These are phyloP conservation scores for Carduelis carduelis DNA, from an alignment of 2,797 vertebrate species.

Conservation along the genomic window DNA sequence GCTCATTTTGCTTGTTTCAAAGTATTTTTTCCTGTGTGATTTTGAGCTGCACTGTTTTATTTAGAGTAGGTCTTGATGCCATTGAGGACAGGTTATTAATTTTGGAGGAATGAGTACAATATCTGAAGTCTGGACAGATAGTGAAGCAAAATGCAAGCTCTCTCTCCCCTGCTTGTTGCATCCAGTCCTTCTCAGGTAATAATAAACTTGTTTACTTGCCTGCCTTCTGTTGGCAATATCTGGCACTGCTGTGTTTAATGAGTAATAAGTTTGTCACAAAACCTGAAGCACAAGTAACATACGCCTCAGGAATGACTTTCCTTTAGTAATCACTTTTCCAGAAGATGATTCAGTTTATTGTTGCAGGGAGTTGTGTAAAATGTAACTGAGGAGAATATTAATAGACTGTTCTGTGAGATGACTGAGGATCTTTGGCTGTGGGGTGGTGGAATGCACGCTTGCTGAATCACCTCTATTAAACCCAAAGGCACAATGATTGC, in stretches of 20 bases:
- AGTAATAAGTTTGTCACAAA: constrained; percentile 27
- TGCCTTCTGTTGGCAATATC: constrained; percentile 33
- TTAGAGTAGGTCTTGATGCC: background rate
- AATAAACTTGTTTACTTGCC: constrained; percentile 43
- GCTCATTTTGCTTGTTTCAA: background rate
- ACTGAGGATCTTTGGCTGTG: background rate
- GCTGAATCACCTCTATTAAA: background rate
- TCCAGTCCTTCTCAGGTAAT: background rate
- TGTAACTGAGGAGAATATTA: constrained; percentile 3
- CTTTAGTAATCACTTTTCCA: background rate
- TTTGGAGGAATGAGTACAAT: background rate
- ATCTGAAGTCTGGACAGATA: background rate
- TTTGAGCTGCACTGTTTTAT: background rate
- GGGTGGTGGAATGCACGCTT: background rate
- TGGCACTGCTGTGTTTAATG: constrained; percentile 33
- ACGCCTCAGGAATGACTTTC: background rate
- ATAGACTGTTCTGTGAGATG: background rate
- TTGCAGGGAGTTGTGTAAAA: background rate
- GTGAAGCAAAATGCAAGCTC: no score
- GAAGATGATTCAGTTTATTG: background rate
- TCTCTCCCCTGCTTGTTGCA: background rate
- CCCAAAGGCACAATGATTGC: background rate
- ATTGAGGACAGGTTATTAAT: background rate
- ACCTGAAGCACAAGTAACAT: background rate
- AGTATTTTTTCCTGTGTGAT: background rate